phyloP scores from a whole-genome alignment of 2,113 vertebrate genomes.

The Pristiophorus japonicus region DNA sequence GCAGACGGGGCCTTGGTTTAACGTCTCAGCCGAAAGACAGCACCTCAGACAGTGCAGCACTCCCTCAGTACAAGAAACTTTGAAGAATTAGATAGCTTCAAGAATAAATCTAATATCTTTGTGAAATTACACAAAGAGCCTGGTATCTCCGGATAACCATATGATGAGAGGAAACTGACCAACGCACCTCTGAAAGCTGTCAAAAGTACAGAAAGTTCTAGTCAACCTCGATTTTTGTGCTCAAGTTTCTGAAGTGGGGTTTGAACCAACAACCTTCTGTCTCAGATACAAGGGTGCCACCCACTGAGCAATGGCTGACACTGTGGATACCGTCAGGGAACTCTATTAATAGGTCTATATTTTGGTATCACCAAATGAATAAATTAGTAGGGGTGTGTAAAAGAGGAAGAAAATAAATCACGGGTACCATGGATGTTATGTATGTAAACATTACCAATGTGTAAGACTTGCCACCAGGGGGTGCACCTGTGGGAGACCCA shows the following conservation, averaged over 20 bases:
- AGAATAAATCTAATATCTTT: not conserved
- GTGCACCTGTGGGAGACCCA: no score
- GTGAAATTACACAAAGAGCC: not conserved
- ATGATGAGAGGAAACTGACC: conserved; percentile 29
- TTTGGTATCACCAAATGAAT: not conserved
- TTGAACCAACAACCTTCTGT: not conserved
- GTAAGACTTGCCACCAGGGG: no score
- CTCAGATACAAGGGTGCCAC: not conserved
- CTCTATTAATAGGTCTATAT: not conserved
- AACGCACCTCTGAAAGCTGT: not conserved
- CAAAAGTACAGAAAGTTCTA: not conserved
- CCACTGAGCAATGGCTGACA: not conserved
- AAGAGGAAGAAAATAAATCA: not conserved
- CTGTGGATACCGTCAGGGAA: not conserved
- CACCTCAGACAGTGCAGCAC: not conserved
- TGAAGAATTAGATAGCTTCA: not conserved
- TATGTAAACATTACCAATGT: no score
- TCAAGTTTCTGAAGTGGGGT: not conserved
- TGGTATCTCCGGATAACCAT: not conserved
- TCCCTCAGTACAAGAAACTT: not conserved
- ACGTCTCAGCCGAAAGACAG: not conserved
- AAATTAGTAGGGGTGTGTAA: not conserved
- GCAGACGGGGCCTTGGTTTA: no score
- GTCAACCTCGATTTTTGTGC: not conserved
- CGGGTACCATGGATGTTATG: no score